Conservation (phyloP, 1,140 invertebrate species). For the Drosophila varians region DNA sequence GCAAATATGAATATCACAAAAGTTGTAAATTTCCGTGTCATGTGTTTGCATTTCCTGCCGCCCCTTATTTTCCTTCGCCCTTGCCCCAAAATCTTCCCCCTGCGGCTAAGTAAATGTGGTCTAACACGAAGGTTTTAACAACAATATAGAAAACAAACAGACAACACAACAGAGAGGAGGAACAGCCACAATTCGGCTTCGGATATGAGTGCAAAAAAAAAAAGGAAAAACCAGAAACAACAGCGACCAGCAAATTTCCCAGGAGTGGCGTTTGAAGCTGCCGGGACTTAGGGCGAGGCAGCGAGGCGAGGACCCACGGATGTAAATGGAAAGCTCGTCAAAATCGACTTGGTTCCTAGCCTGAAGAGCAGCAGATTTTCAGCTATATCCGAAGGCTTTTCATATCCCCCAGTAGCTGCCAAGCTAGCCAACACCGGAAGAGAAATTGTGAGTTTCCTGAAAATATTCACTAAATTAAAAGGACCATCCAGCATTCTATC, state of each 20-base stretch:
- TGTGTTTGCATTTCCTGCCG: constrained; percentile 53
- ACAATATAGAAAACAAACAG: constrained; percentile 30
- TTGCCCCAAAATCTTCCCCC: background rate
- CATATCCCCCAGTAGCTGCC: constrained; percentile 8
- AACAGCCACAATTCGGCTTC: background rate
- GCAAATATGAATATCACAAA: constrained; percentile 75
- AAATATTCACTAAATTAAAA: too few species aligned
- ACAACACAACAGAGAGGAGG: constrained; percentile 3
- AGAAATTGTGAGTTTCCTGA: background rate
- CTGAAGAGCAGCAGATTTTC: constrained; percentile 20
- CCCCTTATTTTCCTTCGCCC: background rate
- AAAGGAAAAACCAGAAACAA: constrained; percentile 22
- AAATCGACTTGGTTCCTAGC: constrained; percentile 26
- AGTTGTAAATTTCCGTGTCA: constrained; percentile 67
- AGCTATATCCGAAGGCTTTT: constrained; percentile 25
- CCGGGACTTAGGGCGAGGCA: background rate
- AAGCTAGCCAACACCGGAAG: background rate
- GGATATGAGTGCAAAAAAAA: background rate
- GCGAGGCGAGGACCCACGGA: background rate
- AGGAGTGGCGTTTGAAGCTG: constrained; percentile 55
- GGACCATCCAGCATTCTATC: too few species aligned
- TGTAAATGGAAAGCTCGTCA: constrained; percentile 24
- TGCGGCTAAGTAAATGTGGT: constrained; percentile 10
- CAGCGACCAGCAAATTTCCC: constrained; percentile 66
- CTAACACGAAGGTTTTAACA: constrained; percentile 18